These are phyloP conservation scores for Dasysyrphus tricinctus DNA, from an alignment of 2,888 invertebrate species.

Conservation along the genomic window DNA sequence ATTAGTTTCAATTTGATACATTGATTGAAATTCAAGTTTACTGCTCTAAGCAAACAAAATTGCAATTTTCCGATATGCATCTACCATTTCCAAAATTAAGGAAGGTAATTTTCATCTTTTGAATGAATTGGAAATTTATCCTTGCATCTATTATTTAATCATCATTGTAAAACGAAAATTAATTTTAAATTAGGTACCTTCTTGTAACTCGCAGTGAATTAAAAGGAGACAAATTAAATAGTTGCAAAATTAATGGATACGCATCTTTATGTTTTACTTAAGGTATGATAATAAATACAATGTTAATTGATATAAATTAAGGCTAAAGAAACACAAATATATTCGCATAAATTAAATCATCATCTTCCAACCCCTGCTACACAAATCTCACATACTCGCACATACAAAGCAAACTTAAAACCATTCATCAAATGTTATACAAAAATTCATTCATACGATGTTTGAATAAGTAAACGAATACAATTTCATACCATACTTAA, in stretches of 20 bases:
- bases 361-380: slow-evolving; percentile 55
- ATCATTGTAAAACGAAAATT: not conserved
- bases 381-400: slow-evolving; percentile 35
- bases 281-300: not conserved
- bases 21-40: not conserved
- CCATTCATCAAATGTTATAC: slow-evolving; percentile 5
- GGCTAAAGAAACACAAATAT: slow-evolving; percentile 22
- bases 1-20: not conserved
- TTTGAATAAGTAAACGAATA: slow-evolving; percentile 18
- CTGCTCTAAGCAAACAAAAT: not conserved
- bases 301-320: slow-evolving; percentile 45
- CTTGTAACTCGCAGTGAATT: not conserved
- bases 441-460: slow-evolving; percentile 26
- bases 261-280: not conserved
- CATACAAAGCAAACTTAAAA: slow-evolving; percentile 7
- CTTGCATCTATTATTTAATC: not conserved
- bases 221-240: not conserved
- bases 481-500: not conserved
- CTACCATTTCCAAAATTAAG: not conserved
- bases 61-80: not conserved
- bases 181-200: not conserved
- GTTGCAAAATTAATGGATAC: not conserved
- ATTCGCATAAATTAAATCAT: slow-evolving; percentile 54
- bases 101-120: not conserved
- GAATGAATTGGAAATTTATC: not conserved